Evolutionary conservation across 2,113 vertebrate genomes (phyloP), one percentile per base, ranked within the genome.

Genomic region (Calonectris borealis): DNA sequence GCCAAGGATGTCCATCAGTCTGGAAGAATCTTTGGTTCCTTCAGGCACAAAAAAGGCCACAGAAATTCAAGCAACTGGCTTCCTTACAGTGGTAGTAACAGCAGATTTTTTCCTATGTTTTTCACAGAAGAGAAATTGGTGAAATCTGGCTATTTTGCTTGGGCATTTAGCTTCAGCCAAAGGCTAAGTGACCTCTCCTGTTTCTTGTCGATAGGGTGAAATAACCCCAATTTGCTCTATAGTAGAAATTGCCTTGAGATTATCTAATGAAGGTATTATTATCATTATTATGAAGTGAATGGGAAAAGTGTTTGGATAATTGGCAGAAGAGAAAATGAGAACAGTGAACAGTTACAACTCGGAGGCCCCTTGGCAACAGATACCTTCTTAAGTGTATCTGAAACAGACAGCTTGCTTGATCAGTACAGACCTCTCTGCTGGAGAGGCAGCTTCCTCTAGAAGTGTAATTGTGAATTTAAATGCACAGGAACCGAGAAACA

Each of bases 251-350:
- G 93, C 84, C 91, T 96, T 93, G 87, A 96, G 89, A 97, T 95
- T 95, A 86, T 96, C 71, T 96, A 95, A 94, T 97, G 84, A 96
- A 96, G 48, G 88, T 92, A 91, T 94, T 90, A 94, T 88, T 96
- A 91, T 83, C 90, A 93, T 96, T 95, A 95, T 83, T 96, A 96
- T 90, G 62, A 95, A 95, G 58, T 68, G 57, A 95, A 87, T 92
- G 83, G 83, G 81, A 66, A 93, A 95, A 93, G 76, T 65, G 60
- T 89, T 96, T 83, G 68, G 85, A 93, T 95, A 94, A 97, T 97
- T 96, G 88, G 90, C 90, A 93, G 83, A 95, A 80, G 62, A 95
- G 92, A 92, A 91, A 94, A 96, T 96, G 94, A 94, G 94, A 95
- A 70, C 80, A 85, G 94, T 24, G 90, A 94, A 91, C 90, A 93